A percentile compares a stretch with the other conserved stretches of the same genome.
Evolutionary conservation across 2,797 vertebrate species (phyloP).

Genomic region (Spinus olivaceus): DNA sequence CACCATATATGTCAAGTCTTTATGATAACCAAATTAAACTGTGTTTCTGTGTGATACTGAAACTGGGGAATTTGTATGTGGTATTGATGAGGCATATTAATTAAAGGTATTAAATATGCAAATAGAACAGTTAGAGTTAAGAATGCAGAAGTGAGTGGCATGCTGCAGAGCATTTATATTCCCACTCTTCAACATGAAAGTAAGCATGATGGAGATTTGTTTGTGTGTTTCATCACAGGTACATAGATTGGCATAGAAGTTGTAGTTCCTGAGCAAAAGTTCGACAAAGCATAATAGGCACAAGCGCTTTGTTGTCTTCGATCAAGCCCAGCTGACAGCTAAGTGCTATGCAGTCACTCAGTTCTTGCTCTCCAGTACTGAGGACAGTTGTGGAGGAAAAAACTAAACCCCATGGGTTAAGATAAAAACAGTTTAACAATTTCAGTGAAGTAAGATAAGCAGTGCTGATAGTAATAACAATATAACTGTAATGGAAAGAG

Average conservation of each 20-base stretch:
- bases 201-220: neutral
- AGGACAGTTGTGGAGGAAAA: neutral
- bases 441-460: neutral
- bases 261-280: neutral
- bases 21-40: neutral
- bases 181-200: neutral
- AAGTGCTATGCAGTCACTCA: neutral
- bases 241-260: neutral
- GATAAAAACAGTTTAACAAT: neutral
- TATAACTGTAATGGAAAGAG: neutral
- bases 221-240: neutral
- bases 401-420: neutral
- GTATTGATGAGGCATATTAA: neutral
- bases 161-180: neutral
- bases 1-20: neutral
- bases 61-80: neutral
- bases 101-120: neutral
- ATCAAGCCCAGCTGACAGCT: neutral
- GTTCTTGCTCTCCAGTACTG: neutral
- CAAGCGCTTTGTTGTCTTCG: neutral
- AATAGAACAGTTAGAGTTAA: fast-evolving
- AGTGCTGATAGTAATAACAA: neutral
- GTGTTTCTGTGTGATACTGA: neutral
- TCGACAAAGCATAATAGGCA: neutral
- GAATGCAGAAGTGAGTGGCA: neutral